Percentiles rank a stretch among this genome's conserved stretches.
Evolutionary conservation across 2,888 invertebrate species (phyloP).

Genomic region (Sphinx pinastri): DNA sequence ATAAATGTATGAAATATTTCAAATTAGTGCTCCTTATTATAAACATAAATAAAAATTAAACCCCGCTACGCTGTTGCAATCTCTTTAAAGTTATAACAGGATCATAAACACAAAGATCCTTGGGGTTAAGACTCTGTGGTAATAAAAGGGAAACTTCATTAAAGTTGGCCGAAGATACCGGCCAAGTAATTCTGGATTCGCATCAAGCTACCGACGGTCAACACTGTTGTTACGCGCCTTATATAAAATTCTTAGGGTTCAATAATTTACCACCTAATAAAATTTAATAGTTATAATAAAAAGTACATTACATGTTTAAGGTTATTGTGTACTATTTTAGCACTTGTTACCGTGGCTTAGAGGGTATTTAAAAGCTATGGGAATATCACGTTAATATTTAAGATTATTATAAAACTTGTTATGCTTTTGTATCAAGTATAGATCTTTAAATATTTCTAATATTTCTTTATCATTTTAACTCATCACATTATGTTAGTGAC

Average conservation of each 20-base stretch:
- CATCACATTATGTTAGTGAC: too few species aligned
- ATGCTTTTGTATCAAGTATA: too few species aligned
- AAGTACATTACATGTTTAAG: constrained; percentile 2
- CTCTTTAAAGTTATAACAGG: constrained; percentile 75
- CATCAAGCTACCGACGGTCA: constrained; percentile 48
- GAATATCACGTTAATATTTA: too few species aligned
- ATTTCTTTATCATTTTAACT: too few species aligned
- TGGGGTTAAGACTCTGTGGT: constrained; percentile 63
- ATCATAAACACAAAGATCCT: constrained; percentile 76
- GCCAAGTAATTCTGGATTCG: constrained; percentile 59
- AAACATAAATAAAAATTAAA: constrained; percentile 50
- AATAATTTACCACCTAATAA: constrained; percentile 23
- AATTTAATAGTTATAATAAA: constrained; percentile 17
- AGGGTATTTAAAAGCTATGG: too few species aligned
- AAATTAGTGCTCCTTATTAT: constrained; percentile 48
- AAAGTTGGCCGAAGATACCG: constrained; percentile 71
- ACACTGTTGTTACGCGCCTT: constrained; percentile 31
- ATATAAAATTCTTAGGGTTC: constrained; percentile 27
- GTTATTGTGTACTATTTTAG: constrained; percentile 14
- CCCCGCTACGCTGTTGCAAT: constrained; percentile 54
- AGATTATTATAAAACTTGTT: too few species aligned
- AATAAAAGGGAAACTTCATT: constrained; percentile 79
- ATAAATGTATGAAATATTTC: constrained; percentile 31
- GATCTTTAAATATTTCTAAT: too few species aligned
- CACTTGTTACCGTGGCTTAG: background rate